Evolutionary conservation across 2,797 vertebrate genomes (phyloP), one percentile per base, ranked within the genome.

Genomic region (Pipistrellus kuhlii): DNA sequence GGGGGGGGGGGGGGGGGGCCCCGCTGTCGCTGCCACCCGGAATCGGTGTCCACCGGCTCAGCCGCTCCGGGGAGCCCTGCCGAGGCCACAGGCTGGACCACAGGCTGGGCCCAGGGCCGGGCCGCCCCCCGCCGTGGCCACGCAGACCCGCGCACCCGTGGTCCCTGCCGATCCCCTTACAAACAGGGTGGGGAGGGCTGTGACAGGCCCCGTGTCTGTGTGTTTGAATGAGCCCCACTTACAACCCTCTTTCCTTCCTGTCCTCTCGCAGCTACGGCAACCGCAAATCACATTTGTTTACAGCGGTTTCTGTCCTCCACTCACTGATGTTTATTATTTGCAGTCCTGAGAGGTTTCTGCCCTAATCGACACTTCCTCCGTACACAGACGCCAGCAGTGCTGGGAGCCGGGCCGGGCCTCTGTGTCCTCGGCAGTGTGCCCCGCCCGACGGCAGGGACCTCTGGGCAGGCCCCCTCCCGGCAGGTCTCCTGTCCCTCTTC

Each of bases 301-400:
- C 0, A 1, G 38, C n/a, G 87, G 18, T 8, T 35, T 66, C 15
- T 21, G 4, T 5, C 3, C 35, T 51, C 0, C 5, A 32, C 53
- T 55, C 73, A 25, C 53, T 11, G 11, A 0, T 0, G 23, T n/a
- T 66, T 27, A 30, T 21, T 6, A 5, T 17, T 35, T 48, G 59
- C 10, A 0, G 11, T 35, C 53, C 86, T 21, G 17, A 23, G 87
- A 23, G 35, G 15, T 73, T 10, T 48, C 32, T 3, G 4, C 18
- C 71, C 48, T 20, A 3, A 9, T 7, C 14, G 0, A 1, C 15
- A 17, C 83, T 2, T 8, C n/a, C 25, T 4, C 0, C 48, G 6
- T 1, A 2, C 7, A 0, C 7, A 8, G 53, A 3, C 23, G 4
- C 0, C 2, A 5, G 1, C 10, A 0, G 4, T 2, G 11, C 5